Percentiles rank a stretch among this genome's conserved stretches.
Evolutionary conservation across 2,113 vertebrate species (phyloP).

Genomic region (Callaeas wilsoni): DNA sequence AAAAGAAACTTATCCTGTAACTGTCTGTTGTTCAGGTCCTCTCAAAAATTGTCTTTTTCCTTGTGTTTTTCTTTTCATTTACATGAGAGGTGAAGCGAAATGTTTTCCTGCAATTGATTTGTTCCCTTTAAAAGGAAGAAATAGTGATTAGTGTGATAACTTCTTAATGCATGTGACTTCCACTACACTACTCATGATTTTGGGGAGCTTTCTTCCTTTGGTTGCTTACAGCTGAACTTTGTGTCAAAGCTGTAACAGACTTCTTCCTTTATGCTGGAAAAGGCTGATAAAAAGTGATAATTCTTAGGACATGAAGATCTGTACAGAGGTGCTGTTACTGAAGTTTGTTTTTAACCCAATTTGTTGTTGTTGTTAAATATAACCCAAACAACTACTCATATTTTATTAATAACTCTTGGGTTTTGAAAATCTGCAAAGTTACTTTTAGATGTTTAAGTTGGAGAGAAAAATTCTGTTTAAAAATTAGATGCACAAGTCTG

Average conservation of each 20-base stretch:
- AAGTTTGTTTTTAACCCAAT: background rate
- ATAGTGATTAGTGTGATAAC: background rate
- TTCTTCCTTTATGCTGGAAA: background rate
- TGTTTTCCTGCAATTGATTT: background rate
- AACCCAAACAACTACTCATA: background rate
- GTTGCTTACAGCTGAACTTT: background rate
- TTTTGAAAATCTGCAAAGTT: background rate
- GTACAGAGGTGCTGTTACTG: background rate
- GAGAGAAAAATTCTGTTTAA: background rate
- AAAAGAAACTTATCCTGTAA: background rate
- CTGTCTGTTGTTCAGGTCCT: background rate
- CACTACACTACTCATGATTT: background rate
- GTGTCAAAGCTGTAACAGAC: background rate
- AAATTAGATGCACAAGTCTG: background rate
- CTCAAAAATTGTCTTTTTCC: background rate
- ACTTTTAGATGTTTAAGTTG: background rate
- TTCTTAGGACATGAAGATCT: background rate
- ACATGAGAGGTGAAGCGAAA: background rate
- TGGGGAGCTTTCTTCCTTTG: background rate
- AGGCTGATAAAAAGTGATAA: background rate
- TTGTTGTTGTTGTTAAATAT: background rate
- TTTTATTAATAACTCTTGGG: background rate
- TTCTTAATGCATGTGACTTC: background rate
- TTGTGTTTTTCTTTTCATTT: background rate
- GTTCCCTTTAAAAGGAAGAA: background rate